Evolutionary conservation across 2,113 vertebrate species (phyloP).

Genomic region (Nothocercus nigrocapillus): DNA sequence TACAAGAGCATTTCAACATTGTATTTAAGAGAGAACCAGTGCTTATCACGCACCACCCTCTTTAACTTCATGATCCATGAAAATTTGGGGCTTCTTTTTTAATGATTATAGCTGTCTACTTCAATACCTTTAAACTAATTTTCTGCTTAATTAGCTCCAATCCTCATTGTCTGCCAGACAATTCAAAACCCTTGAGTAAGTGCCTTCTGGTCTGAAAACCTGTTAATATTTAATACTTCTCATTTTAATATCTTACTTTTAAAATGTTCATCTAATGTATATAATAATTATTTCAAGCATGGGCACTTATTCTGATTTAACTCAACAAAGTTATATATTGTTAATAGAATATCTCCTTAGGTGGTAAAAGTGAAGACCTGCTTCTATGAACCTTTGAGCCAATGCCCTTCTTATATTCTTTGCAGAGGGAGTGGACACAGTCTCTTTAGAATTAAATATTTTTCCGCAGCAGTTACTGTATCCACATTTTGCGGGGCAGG

Average conservation of each 20-base stretch:
- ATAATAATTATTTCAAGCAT: constrained; percentile 12
- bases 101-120: not conserved
- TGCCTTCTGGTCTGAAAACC: constrained; percentile 36
- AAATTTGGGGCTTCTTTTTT: not conserved
- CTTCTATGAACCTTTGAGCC: not conserved
- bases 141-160: constrained; percentile 48
- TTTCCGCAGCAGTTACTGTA: not conserved
- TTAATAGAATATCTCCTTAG: not conserved
- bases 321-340: not conserved
- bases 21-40: not conserved
- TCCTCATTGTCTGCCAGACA: constrained; percentile 11
- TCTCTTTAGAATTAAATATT: not conserved
- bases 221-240: constrained; percentile 43
- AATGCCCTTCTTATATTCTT: not conserved
- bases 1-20: not conserved
- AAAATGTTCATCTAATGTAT: not conserved
- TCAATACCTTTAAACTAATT: constrained; percentile 40
- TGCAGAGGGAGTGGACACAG: not conserved
- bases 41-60: not conserved
- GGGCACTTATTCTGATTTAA: constrained; percentile 22
- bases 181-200: constrained; percentile 37
- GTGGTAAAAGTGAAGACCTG: not conserved
- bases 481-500: not conserved
- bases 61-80: not conserved
- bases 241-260: constrained; percentile 34